Conservation (phyloP, 53 echinoderm and acorn worm species). For the Zoroaster sp. region DNA sequence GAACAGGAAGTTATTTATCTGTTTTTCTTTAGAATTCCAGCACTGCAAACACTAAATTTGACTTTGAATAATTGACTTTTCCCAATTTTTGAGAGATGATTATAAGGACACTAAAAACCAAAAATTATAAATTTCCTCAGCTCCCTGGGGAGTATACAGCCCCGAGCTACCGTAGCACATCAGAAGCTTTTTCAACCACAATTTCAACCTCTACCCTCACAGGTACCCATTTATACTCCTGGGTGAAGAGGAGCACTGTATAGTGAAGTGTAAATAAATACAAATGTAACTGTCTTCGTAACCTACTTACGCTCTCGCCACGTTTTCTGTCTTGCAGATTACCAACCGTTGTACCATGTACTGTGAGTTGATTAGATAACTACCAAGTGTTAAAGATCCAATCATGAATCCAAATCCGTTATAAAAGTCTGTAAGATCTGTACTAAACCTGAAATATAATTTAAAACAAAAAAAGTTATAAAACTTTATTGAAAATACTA, state of each 20-base stretch:
- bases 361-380: neutral
- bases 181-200: too few species aligned
- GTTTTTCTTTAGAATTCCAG: too few species aligned
- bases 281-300: neutral
- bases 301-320: conserved; percentile 18
- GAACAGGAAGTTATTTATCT: too few species aligned
- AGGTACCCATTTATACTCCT: neutral
- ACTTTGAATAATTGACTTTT: too few species aligned
- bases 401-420: neutral
- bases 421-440: conserved; percentile 20
- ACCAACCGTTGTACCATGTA: conserved; percentile 45
- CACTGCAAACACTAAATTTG: too few species aligned
- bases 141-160: too few species aligned
- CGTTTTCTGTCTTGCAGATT: conserved; percentile 14
- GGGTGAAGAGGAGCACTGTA: neutral
- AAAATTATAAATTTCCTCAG: too few species aligned
- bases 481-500: neutral
- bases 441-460: conserved; percentile 5
- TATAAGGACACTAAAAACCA: too few species aligned
- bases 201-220: neutral
- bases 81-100: too few species aligned
- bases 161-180: too few species aligned
- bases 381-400: neutral
- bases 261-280: neutral
- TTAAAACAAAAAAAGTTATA: neutral